Conservation (phyloP, 2,113 vertebrate species). For the Scolopax mira region DNA sequence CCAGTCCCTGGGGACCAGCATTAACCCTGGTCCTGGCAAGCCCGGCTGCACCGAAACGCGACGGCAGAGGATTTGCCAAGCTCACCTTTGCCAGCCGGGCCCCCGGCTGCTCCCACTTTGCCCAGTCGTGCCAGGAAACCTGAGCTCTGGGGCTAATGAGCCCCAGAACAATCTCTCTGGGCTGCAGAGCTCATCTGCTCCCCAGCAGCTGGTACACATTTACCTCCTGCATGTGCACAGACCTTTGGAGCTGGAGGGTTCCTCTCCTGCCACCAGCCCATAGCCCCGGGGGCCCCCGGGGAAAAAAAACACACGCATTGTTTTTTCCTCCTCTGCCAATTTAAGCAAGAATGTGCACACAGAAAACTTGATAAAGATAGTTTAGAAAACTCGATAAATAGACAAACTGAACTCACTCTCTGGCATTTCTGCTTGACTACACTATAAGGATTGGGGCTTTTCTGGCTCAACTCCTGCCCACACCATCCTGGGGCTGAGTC, state of each 20-base stretch:
- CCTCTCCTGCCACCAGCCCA: not conserved
- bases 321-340: not conserved
- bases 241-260: not conserved
- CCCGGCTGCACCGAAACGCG: not conserved
- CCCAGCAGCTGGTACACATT: not conserved
- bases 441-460: not conserved
- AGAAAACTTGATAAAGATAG: not conserved
- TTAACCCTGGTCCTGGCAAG: not conserved
- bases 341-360: not conserved
- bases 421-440: not conserved
- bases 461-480: not conserved
- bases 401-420: not conserved
- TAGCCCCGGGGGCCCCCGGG: not conserved
- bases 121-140: not conserved
- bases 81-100: fast-evolving
- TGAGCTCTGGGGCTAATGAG: not conserved
- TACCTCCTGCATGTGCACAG: not conserved
- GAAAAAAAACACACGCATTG: not conserved
- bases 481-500: not conserved
- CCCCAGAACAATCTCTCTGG: not conserved
- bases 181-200: not conserved
- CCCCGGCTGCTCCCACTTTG: fast-evolving
- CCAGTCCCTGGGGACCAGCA: not conserved
- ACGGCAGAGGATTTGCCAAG: not conserved
- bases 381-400: not conserved